phyloP scores from a whole-genome alignment of 2,888 invertebrate genomes.

The Acrobeloides nanus region DNA sequence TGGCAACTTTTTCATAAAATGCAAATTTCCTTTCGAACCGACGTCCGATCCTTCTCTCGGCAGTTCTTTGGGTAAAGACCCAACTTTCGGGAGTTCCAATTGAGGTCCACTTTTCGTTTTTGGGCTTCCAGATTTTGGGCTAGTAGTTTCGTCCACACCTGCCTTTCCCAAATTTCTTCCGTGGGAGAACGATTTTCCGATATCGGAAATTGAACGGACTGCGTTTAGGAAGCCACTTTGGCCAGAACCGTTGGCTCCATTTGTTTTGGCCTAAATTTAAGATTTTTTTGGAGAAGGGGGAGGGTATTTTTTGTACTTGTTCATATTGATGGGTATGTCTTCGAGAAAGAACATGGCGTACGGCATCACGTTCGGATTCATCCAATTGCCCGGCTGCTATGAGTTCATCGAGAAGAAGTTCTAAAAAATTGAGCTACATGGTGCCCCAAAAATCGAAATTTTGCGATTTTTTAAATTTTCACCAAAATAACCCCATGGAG shows the following conservation, averaged over 20 bases:
- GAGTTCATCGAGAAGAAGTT: conserved; percentile 47
- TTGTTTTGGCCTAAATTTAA: too few species aligned
- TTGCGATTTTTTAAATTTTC: conserved; percentile 1
- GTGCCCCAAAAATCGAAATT: conserved; percentile 7
- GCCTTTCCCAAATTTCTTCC: conserved; percentile 66
- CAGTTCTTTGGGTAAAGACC: conserved; percentile 49
- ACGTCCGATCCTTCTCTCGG: conserved; percentile 29
- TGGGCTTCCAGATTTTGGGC: conserved; percentile 6
- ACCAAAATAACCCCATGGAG: too few species aligned
- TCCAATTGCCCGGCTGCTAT: conserved; percentile 67
- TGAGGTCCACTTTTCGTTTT: conserved; percentile 22
- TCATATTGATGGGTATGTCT: conserved; percentile 90
- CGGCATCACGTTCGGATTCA: conserved; percentile 68
- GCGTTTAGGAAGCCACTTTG: conserved; percentile 75
- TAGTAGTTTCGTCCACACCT: conserved; percentile 26
- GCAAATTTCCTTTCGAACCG: conserved; percentile 64
- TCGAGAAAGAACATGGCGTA: conserved; percentile 74
- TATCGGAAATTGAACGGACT: conserved; percentile 88
- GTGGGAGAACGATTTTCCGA: conserved; percentile 78
- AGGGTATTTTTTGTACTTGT: conserved; percentile 44
- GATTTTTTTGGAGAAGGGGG: not conserved
- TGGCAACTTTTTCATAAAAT: conserved; percentile 94
- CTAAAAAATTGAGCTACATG: conserved; percentile 25
- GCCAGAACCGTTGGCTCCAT: conserved; percentile 42
- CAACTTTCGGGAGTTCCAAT: conserved; percentile 48